Conservation (phyloP, 2,113 vertebrate species). For the Pogonocichla stellata region DNA sequence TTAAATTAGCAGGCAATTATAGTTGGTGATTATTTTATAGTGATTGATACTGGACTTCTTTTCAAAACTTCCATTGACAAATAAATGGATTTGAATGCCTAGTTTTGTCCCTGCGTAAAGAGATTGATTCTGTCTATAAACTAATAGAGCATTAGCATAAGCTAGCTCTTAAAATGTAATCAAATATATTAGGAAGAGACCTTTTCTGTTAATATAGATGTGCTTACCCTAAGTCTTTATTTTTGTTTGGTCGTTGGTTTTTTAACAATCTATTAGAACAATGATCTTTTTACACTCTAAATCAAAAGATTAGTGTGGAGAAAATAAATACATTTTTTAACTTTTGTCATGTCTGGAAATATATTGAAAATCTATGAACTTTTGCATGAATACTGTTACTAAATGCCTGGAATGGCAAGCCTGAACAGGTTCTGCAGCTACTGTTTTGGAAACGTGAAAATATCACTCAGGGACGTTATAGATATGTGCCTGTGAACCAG, state of each 20-base stretch:
- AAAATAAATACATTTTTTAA: background rate
- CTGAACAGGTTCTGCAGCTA: background rate
- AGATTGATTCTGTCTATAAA: background rate
- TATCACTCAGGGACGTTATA: background rate
- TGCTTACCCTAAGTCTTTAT: background rate
- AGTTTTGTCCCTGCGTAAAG: background rate
- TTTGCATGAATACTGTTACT: background rate
- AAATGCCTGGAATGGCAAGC: background rate
- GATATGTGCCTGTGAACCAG: background rate
- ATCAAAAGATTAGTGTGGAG: background rate
- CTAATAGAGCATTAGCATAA: background rate
- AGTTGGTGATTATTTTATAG: background rate
- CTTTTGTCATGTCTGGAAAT: background rate
- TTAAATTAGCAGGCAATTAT: background rate
- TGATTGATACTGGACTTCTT: background rate
- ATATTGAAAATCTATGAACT: background rate
- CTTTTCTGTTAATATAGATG: background rate
- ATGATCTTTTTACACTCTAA: background rate
- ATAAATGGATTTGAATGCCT: background rate
- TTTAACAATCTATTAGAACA: background rate
- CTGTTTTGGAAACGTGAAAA: background rate
- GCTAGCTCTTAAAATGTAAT: background rate
- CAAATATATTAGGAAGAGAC: background rate
- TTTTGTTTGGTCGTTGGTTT: accelerated
- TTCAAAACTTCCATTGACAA: background rate